Percentiles rank a stretch among this genome's conserved stretches.
Evolutionary conservation across 1,140 invertebrate genomes (phyloP).

Genomic region (Doryteuthis pealeii): DNA sequence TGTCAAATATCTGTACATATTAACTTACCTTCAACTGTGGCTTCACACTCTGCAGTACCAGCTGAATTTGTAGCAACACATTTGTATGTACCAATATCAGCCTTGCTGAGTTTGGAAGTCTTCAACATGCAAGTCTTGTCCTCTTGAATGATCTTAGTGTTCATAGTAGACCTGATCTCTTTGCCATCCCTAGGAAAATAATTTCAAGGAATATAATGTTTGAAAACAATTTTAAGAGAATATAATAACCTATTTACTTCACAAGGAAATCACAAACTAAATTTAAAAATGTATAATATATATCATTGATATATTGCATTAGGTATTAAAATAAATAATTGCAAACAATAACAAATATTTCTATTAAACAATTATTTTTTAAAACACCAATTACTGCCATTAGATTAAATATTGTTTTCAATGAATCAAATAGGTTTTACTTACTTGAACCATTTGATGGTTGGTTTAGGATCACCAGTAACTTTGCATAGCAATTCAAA

Average conservation of each 20-base stretch:
- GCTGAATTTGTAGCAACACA: slow-evolving; percentile 54
- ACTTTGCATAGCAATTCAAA: slow-evolving; percentile 38
- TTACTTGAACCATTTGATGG: slow-evolving; percentile 53
- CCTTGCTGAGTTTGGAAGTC: slow-evolving; percentile 43
- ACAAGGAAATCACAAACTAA: too few relatives aligned
- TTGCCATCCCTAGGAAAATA: slow-evolving; percentile 73
- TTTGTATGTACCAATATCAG: slow-evolving; percentile 49
- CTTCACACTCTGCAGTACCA: slow-evolving; percentile 42
- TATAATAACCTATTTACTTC: too few relatives aligned
- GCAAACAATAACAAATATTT: too few relatives aligned
- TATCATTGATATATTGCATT: too few relatives aligned
- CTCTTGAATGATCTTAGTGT: slow-evolving; percentile 78
- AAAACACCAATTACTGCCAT: too few relatives aligned
- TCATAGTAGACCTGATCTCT: slow-evolving; percentile 74
- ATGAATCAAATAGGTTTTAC: too few relatives aligned
- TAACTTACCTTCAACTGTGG: too few relatives aligned
- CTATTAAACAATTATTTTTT: too few relatives aligned
- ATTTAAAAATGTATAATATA: neutral
- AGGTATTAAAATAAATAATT: too few relatives aligned
- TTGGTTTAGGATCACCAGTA: slow-evolving; percentile 52
- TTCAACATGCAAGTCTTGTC: slow-evolving; percentile 69
- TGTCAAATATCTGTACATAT: too few relatives aligned
- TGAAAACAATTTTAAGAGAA: too few relatives aligned
- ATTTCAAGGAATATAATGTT: neutral
- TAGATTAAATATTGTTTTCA: too few relatives aligned